Base-by-base conservation (phyloP, 2,797 vertebrate genomes). In the Sebastes minor region DNA sequence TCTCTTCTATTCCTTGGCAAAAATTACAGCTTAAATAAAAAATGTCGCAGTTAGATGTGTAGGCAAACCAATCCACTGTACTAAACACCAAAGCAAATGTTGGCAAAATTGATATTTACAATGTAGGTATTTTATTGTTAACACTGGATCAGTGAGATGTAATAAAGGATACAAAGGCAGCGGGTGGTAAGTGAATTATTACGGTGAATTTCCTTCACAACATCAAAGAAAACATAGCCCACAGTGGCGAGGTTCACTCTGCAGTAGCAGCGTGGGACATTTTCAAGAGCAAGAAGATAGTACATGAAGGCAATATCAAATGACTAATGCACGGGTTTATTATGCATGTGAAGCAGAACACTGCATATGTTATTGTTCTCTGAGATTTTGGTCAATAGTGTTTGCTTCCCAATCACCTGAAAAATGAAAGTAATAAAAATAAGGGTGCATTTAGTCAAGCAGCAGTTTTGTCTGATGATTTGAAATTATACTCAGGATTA, bases 181-280 rank as follows among this genome's bases (percentile, higher is more conserved):
- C 3, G 5, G 61, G 53, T 32, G 61, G 52, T 75, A 65, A 22
- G 18, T 68, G 49, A 61, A 71, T 76, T 80, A 75, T 76, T 55
- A 77, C 27, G 3, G 69, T 42, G 56, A 69, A 84, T 82, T 88
- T 76, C 71, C 55, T 53, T 56, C 53, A 42, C 33, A 38, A 49
- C 78, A 86, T 88, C 84, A 89, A 88, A 91, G 84, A 62, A 63
- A 57, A 42, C 11, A 42, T 65, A 78, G 66, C 79, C 69, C 32
- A 59, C n/a, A 35, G 84, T 77, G 82, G 18, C n/a, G 23, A 66
- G 71, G 38, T 76, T 78, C 60, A 42, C 32, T 68, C 22, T 22
- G 59, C 53, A 71, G 59, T 7, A 57, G 80, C 76, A 88, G 82
- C 60, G 69, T 91, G 85, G 84, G 84, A 88, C 80, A 42, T 35